Evolutionary conservation across 2,113 vertebrate species (phyloP), one percentile per base, ranked within the genome.

Genomic region (Sebastes fasciatus): DNA sequence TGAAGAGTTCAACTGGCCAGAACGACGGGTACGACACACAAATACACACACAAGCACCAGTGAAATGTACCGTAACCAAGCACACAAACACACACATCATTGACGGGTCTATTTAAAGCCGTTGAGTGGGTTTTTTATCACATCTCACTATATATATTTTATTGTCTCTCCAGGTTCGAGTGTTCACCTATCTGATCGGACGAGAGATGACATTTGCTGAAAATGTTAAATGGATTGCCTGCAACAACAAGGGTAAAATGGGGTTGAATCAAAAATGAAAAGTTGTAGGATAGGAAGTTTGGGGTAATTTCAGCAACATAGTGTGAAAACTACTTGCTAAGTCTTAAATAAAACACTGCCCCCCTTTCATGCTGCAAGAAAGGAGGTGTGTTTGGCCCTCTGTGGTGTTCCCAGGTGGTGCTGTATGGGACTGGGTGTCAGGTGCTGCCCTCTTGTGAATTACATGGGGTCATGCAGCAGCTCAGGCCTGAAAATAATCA

Each of bases 121-220:
- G 19, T 65, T 55, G 14, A 73, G n/a, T 34, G 13, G 43, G 1
- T n/a, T n/a, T 9, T 60, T 84, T 51, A 13, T 65, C 6, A 52
- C 1, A 12, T 26, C 7, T 21, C 21, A 65, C 12, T 58, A 48
- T 14, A 62, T 48, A 19, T 26, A 26, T 26, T 16, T 52, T 12
- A 2, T 60, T 74, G 3, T 76, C 8, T 67, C 11, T 64, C n/a
- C 86, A 99, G 98, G 97, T 99, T 17, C 97, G 98, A 2, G 96
- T 99, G 68, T 99, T 99, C 94, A 98, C 97, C 0, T 99, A 99
- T 86, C 96, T 99, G 70, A 99, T 99, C 48, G 98, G 98, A 54
- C 95, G 97, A 61, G 98, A 99, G 81, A 95, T 98, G 93, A 97
- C 97, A 0, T 99, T 99, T 79, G 97, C 96, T 17, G 95, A 97